Evolutionary conservation across 2,113 vertebrate genomes (phyloP).

Genomic region (Microcebus lehilahytsara): DNA sequence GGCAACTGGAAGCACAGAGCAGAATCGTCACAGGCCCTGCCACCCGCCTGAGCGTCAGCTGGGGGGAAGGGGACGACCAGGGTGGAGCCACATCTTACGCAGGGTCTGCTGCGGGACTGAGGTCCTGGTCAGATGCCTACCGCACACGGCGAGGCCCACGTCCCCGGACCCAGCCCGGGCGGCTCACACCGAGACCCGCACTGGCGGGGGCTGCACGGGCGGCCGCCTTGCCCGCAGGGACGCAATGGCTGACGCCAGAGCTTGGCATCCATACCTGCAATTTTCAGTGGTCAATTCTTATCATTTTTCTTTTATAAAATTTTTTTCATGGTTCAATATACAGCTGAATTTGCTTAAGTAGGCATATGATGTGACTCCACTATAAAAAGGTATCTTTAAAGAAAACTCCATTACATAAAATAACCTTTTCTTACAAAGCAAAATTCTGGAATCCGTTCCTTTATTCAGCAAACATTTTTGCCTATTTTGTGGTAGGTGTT

Average conservation of each 20-base stretch:
- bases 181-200: accelerated
- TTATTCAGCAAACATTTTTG: not conserved
- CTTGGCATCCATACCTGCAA: no score
- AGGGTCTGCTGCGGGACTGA: not conserved
- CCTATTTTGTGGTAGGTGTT: not conserved
- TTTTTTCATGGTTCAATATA: not conserved
- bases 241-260: accelerated
- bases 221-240: not conserved
- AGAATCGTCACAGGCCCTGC: not conserved
- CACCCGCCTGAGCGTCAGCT: accelerated
- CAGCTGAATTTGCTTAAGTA: not conserved
- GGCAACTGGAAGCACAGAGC: not conserved
- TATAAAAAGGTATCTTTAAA: not conserved
- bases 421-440: not conserved
- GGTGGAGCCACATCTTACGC: not conserved
- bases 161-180: no score
- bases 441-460: not conserved
- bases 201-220: accelerated
- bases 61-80: not conserved
- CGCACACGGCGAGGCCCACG: accelerated
- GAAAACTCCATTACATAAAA: not conserved
- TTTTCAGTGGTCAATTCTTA: not conserved
- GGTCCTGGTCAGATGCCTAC: accelerated
- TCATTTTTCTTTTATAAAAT: no score
- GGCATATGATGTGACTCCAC: not conserved